A percentile compares a stretch with the other conserved stretches of the same genome.
phyloP scores from a whole-genome alignment of 2,888 invertebrate species.

The Scelioninae gen. 2 region DNA sequence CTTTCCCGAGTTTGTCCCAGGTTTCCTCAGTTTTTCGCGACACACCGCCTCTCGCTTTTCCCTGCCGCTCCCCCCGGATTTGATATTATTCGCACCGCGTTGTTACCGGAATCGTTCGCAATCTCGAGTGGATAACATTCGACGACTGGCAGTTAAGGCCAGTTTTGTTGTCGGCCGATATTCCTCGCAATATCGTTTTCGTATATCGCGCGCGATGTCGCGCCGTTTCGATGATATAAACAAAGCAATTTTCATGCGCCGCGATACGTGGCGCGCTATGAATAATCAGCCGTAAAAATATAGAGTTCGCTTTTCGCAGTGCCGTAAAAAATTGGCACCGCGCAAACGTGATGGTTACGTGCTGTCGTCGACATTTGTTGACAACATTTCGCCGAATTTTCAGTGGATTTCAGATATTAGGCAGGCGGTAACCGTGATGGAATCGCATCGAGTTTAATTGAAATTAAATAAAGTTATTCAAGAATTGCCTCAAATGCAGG shows the following conservation, averaged over 20 bases:
- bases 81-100: slow-evolving; percentile 55
- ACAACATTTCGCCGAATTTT: no score
- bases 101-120: slow-evolving; percentile 50
- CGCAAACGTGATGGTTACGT: background rate
- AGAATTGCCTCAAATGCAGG: no score
- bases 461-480: no score
- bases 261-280: slow-evolving; percentile 20
- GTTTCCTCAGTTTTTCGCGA: slow-evolving; percentile 22
- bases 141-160: slow-evolving; percentile 50
- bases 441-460: no score
- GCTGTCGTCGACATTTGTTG: no score
- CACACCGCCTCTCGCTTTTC: slow-evolving; percentile 12
- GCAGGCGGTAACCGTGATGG: no score
- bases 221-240: slow-evolving; percentile 36
- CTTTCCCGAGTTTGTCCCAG: slow-evolving; percentile 12
- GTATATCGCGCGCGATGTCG: slow-evolving; percentile 30
- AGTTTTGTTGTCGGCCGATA: slow-evolving; percentile 46
- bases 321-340: slow-evolving; percentile 24
- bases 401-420: no score
- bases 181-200: slow-evolving; percentile 42
- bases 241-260: slow-evolving; percentile 40
- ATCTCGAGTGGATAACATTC: slow-evolving; percentile 59
- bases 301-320: slow-evolving; percentile 18
- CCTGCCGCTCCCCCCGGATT: slow-evolving; percentile 23
- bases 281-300: slow-evolving; percentile 40